Evolutionary conservation across 1,140 invertebrate species (phyloP), one percentile per base, ranked within the genome.

Genomic region (Venturia canescens): DNA sequence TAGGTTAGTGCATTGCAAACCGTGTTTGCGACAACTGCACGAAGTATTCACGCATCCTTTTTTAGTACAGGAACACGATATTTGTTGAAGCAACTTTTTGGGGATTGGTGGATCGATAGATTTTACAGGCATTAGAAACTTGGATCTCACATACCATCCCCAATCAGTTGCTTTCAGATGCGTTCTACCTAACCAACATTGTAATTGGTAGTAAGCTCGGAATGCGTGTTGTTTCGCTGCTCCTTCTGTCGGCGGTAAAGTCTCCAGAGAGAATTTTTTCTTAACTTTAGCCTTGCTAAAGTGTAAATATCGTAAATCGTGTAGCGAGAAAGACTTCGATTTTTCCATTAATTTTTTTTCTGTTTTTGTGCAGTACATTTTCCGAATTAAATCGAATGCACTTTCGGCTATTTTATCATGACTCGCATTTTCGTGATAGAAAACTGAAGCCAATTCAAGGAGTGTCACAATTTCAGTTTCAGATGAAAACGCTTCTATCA

Each of bases 191-290:
- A 70, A n/a, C 83, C 81, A 82, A 31, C 50, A 18, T 31, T 82
- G 80, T 15, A 82, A 48, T 74, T 84, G 83, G 18, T 26, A 57
- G 50, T 82, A 82, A 2, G 72, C 74, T 72, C 79, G 29, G 16
- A 76, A 77, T 13, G 78, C 80, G 66, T 82, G 83, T 60, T 80
- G 60, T 48, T 23, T 9, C 27, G 70, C 83, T 50, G 81, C 81
- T 48, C 29, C 74, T 66, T 77, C 60, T n/a, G 83, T 84, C 29
- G 79, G 83, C 16, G 83, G 83, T 53, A 84, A 69, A 38, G 3
- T 34, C 3, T 50, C 48, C 48, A 44, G 44, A 23, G 38, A 57
- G 44, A 57, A 67, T 38, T 71, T 78, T 48, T 78, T 78, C 53
- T 79, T 79, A n/a, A 77, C 18, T 50, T 57, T 60, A 60, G 57